Evolutionary conservation across 2,113 vertebrate species (phyloP), one percentile per base, ranked within the genome.

Genomic region (Steatornis caripensis): DNA sequence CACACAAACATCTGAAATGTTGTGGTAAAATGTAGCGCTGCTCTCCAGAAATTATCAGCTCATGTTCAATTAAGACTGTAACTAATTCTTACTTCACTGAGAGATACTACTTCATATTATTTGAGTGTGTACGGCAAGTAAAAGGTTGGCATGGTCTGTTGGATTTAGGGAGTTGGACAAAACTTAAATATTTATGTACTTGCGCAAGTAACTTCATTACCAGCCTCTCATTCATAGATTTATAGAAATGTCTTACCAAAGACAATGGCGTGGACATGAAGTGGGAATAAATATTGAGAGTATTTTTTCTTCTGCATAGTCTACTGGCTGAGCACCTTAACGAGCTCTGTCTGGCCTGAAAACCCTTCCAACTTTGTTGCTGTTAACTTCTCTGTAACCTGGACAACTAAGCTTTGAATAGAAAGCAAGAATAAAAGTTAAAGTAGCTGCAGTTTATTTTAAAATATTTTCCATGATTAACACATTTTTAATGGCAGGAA

Each of bases 401-500:
- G 93, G 94, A 91, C 89, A 91, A 87, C 87, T 48, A 58, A 91
- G 68, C 87, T 95, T 62, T 46, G 84, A 88, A 37, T 5, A 91
- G 94, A 95, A 95, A 91, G 62, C 65, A 95, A 85, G 87, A 64
- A 69, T 80, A 72, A 45, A 85, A 85, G 66, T 78, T 81, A 81
- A 94, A 89, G 81, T 71, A 53, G 45, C 57, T 57, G 45, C 74
- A 80, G 80, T 72, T 81, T 72, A 86, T 95, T 96, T 96, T 83
- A 69, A 87, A 68, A 72, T 83, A 22, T 95, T 94, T 96, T 96
- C 94, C 55, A 74, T 60, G 62, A 85, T 92, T 93, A 97, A 94
- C 64, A 66, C 75, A 66, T 46, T 97, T 77, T 89, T 89, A 81
- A 97, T 96, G 66, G 43, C 87, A 85, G 94, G 90, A 96, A 96